A percentile compares a stretch with the other conserved stretches of the same genome.
Conservation (phyloP, 2,888 invertebrate genomes). For the Troides aeacus region DNA sequence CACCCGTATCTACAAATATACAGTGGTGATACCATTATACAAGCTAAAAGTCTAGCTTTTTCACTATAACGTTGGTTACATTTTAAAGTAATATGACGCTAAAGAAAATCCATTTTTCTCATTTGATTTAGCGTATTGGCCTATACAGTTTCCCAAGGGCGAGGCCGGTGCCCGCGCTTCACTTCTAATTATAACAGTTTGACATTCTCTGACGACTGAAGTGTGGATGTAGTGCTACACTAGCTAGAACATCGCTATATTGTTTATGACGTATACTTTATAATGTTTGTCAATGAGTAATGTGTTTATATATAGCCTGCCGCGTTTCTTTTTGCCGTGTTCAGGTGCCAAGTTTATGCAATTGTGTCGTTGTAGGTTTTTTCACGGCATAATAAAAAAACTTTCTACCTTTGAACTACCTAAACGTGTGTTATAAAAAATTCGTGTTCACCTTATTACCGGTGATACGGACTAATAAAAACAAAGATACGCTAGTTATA, state of each 20-base stretch:
- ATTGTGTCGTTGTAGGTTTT: background rate
- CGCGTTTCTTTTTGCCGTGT: constrained; percentile 12
- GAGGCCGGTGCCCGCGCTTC: constrained; percentile 32
- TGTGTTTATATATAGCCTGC: constrained; percentile 20
- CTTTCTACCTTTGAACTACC: too few relatives aligned
- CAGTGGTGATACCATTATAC: too few relatives aligned
- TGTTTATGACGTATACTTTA: constrained; percentile 27
- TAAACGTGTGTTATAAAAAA: too few relatives aligned
- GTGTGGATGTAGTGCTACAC: constrained; percentile 16
- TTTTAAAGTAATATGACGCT: too few relatives aligned
- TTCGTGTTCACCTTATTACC: too few relatives aligned
- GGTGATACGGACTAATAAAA: too few relatives aligned
- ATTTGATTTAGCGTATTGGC: constrained; percentile 7
- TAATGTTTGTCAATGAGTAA: constrained; percentile 27
- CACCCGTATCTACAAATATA: too few relatives aligned
- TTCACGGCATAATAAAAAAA: too few relatives aligned
- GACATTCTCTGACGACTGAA: constrained; percentile 36
- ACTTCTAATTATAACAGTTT: constrained; percentile 38
- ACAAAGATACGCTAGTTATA: too few relatives aligned
- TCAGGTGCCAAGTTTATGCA: constrained; percentile 13
- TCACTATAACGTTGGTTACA: too few relatives aligned
- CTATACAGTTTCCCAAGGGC: constrained; percentile 23
- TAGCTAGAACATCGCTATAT: constrained; percentile 21
- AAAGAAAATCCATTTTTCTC: background rate
- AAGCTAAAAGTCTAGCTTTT: too few relatives aligned